Evolutionary conservation across 2,797 vertebrate species (phyloP).

Genomic region (Australoheros facetus): DNA sequence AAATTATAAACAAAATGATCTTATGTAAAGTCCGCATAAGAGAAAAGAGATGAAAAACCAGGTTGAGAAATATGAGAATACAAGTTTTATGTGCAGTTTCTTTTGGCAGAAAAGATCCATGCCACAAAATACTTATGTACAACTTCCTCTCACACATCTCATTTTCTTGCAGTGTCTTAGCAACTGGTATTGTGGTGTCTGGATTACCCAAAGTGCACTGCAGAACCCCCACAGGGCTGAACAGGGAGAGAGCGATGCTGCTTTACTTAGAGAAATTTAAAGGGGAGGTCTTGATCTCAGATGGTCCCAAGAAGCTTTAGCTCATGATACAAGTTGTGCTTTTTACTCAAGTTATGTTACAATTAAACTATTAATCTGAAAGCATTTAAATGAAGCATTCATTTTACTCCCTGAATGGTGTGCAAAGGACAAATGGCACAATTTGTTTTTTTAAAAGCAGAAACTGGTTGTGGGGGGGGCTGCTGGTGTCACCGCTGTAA

Average conservation of each 20-base stretch:
- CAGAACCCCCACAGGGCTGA: constrained; percentile 45
- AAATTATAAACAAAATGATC: background rate
- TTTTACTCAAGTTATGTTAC: background rate
- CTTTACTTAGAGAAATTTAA: constrained; percentile 44
- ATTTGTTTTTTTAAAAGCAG: background rate
- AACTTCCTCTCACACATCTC: constrained; percentile 43
- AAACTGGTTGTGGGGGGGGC: constrained; percentile 2
- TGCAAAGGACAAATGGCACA: background rate
- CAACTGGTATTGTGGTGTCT: constrained; percentile 75
- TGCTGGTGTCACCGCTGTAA: background rate
- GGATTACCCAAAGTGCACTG: constrained; percentile 73
- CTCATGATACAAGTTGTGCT: constrained; percentile 7
- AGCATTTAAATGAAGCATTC: background rate
- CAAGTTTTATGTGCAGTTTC: background rate
- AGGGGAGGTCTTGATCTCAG: constrained; percentile 53
- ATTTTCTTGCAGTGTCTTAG: constrained; percentile 73
- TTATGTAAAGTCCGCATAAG: background rate
- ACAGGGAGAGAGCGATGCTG: constrained; percentile 38
- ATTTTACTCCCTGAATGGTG: background rate
- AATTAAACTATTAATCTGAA: background rate
- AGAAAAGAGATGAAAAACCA: background rate
- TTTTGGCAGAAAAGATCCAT: background rate
- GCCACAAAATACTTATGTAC: background rate
- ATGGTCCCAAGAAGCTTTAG: constrained; percentile 34
- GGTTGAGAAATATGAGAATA: background rate